Evolutionary conservation across 2,888 invertebrate genomes (phyloP), one percentile per base, ranked within the genome.

Genomic region (Trichogramma evanescens): DNA sequence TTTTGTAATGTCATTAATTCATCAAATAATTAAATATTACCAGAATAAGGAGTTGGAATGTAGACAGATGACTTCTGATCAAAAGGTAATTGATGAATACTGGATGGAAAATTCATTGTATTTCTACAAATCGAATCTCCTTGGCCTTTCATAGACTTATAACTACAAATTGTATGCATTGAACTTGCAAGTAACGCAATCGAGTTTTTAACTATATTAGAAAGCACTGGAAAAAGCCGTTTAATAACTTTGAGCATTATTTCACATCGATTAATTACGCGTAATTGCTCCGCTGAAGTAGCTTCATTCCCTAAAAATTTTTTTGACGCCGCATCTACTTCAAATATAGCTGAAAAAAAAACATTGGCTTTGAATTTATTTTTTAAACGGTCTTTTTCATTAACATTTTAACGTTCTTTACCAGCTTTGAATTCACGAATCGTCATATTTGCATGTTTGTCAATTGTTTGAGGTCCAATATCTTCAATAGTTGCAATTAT

Each of bases 191-290:
- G 26, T 26, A 26, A 26, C 3, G 26, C 60, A 39, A 70, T 68
- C 2, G 74, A 71, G 62, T 68, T 71, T 45, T 75, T 74, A 65
- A 77, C 73, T 13, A 76, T 66, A 4, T 61, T 62, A 8, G 70
- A 67, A 10, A 78, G 64, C 53, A 70, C 70, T 3, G 76, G 75
- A 54, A 74, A 74, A 40, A 78, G 66, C 63, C 72, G 66, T 66
- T 74, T 74, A 1, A 77, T 69, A 1, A 77, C 77, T 56, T 73
- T 74, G 1, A 74, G 57, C 61, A 78, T 67, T 39, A 77, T 63
- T 66, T 76, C 77, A 58, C 77, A 78, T 6, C 77, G 68, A 64
- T 75, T 77, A 40, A 78, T 76, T 1, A 78, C 74, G 40, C 77
- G 65, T 42, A 78, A 64, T 62, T 77, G 77, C 56, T 75, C 75